These are phyloP conservation scores for Halcyon leucocephala DNA, from an alignment of 2,797 vertebrate genomes.

Conservation along the genomic window DNA sequence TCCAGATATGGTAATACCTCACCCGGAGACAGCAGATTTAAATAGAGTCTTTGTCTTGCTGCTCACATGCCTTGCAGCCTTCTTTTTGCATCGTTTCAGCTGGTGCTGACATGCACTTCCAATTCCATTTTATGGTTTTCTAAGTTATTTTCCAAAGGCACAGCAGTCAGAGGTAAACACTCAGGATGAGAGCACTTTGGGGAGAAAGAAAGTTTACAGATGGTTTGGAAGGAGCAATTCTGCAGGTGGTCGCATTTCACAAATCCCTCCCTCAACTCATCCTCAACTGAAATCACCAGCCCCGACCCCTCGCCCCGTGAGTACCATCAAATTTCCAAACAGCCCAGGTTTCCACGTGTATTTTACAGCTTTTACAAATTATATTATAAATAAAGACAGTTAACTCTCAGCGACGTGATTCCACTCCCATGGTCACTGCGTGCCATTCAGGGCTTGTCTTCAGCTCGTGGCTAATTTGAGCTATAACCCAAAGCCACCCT, in stretches of 20 bases:
- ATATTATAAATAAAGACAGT: neutral
- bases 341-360: rapidly evolving
- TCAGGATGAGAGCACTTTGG: neutral
- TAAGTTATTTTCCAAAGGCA: neutral
- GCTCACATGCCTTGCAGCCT: neutral
- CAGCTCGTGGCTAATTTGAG: neutral
- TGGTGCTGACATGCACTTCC: neutral
- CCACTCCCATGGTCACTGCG: neutral
- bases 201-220: neutral
- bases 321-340: neutral
- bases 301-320: neutral
- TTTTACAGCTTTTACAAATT: neutral
- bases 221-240: neutral
- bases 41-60: neutral
- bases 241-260: neutral
- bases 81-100: neutral
- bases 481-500: neutral
- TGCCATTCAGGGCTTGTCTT: neutral
- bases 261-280: neutral
- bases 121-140: neutral
- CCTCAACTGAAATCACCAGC: neutral
- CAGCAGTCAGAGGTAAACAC: neutral
- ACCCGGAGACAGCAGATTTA: neutral
- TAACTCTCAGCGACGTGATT: neutral
- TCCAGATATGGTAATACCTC: neutral